Evolutionary conservation across 2,797 vertebrate species (phyloP), one percentile per base, ranked within the genome.

Genomic region (Cichlasoma orientale): DNA sequence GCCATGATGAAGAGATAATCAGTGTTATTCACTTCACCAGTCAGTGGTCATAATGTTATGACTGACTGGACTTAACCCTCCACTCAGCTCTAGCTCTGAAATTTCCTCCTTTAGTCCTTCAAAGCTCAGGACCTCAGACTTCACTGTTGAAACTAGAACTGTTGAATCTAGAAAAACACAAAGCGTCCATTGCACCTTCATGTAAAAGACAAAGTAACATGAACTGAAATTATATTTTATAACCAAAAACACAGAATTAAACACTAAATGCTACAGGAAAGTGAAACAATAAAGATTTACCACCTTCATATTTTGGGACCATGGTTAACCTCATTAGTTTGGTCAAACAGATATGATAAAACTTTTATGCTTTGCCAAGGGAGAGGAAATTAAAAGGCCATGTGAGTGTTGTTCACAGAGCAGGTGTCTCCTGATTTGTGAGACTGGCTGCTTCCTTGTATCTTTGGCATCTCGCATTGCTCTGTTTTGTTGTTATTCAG

Each of bases 331-430:
- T 57, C 23, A 21, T 78, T n/a, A 16, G 47, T 74, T 23, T 29
- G 54, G 54, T 73, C 23, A 55, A 74, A 66, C 47, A 19, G n/a
- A 55, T 41, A 14, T 56, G 21, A 61, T 74, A 1, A 27, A 71
- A 72, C 29, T 57, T 63, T 29, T 72, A 75, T 80, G 70, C 19
- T 66, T 44, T 50, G 55, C 27, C 36, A 72, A 9, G 5, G 44
- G 47, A 73, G 75, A 71, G 41, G 47, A 61, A 31, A 61, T 57
- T 3, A 21, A 86, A 87, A 86, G 57, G 74, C 80, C 72, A 57
- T 56, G n/a, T 63, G 55, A 23, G 44, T 59, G 53, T 55, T 57
- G 69, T 29, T 44, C 56, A n/a, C 12, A 36, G 31, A 78, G 58
- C 75, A 52, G 38, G 47, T 54, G 41, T 13, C 73, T 57, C 58